Base-by-base conservation (phyloP, 2,797 vertebrate genomes). In the Staurois parvus region DNA sequence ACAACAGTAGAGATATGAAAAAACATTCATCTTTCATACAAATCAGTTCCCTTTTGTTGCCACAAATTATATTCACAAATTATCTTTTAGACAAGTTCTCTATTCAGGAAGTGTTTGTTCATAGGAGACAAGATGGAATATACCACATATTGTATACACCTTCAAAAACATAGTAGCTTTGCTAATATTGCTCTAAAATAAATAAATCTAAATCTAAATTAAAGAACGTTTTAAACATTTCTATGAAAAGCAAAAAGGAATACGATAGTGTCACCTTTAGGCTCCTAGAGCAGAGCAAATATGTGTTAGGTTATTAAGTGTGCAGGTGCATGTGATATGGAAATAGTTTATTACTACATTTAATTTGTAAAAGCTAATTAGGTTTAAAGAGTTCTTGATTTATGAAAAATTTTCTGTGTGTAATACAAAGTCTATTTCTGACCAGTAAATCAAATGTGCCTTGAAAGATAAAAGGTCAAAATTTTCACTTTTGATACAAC, bases 101-200 rank as follows among this genome's bases (percentile, higher is more conserved):
- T 48, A 11, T 48, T 48, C 13, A 48, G 45, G 45, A 48, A 1
- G 42, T 42, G 42, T 42, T 42, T 42, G 40, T 12, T 42, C 42
- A 42, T 42, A 34, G 42, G 5, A 42, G 1, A 42, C 3, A 0
- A 42, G 42, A 13, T 42, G 29, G 66, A 32, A 72, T 19, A 37
- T 69, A 34, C 21, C n/a, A 72, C 59, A 21, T 19, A 26, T 62
- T 62, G 73, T 73, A 32, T 40, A 21, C 42, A 3, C 45, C 62
- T 81, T 73, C 15, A n/a, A 72, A 81, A 72, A 72, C 40, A 42
- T 6, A 42, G 40, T 24, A 32, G 26, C 30, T 74, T 64, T 81
- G 28, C 34, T 80, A 80, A 70, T 80, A 70, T 70, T 81, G 19
- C 80, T 82, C 45, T 74, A 74, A 82, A 81, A 74, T 11, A 73